Evolutionary conservation across 2,888 invertebrate genomes (phyloP).

Genomic region (Brenthis ino): DNA sequence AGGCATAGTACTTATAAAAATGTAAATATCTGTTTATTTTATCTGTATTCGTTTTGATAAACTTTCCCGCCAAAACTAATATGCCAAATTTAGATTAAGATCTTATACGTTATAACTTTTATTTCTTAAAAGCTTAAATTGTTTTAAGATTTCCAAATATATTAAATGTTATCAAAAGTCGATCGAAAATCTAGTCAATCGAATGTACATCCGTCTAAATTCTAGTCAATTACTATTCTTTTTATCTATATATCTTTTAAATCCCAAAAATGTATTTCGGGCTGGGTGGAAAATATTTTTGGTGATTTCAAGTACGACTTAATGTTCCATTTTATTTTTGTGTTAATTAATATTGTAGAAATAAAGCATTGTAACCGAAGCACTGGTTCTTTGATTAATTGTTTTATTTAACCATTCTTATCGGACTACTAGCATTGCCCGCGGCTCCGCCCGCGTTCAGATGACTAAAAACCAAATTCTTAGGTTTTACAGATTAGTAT

Average conservation of each 20-base stretch:
- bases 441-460: too few relatives aligned
- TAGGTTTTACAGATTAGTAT: too few relatives aligned
- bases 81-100: constrained; percentile 18
- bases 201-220: constrained; percentile 29
- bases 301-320: constrained; percentile 22
- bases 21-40: constrained; percentile 22
- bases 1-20: neutral
- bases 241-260: constrained; percentile 35
- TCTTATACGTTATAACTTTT: neutral
- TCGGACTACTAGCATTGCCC: too few relatives aligned
- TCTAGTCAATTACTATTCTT: constrained; percentile 53
- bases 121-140: constrained; percentile 7
- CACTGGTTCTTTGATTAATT: constrained; percentile 17
- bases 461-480: too few relatives aligned
- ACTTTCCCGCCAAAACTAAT: constrained; percentile 17
- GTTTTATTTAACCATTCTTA: constrained; percentile 24
- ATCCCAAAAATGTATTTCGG: constrained; percentile 57
- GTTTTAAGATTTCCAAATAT: neutral
- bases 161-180: neutral
- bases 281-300: constrained; percentile 69
- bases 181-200: constrained; percentile 26
- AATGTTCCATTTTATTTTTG: constrained; percentile 15
- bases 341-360: constrained; percentile 23
- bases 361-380: constrained; percentile 32
- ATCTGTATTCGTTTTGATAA: neutral